Base-by-base conservation (phyloP, 2,113 vertebrate species). In the Neotoma lepida region DNA sequence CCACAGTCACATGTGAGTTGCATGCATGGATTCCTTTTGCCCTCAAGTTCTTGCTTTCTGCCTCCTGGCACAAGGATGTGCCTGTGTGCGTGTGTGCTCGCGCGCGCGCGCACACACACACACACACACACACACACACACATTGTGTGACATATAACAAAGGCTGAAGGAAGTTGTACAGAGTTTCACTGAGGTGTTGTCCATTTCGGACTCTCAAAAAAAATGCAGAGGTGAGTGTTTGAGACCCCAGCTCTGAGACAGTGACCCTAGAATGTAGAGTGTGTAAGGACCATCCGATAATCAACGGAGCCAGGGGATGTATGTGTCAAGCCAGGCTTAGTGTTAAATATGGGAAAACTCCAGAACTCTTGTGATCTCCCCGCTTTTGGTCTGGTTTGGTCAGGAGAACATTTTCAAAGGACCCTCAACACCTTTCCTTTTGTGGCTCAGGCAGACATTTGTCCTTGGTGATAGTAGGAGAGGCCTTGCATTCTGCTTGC, bases 1-100 rank as follows among this genome's bases (percentile, higher is more conserved):
- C 97, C 99, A 98, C 49, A 99, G 98, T 96, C 99, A 99, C 96
- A 97, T 98, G 99, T 99, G 98, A 99, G 99, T 99, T 26, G 41
- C 39, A 0, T 6, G 1, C 1, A 0, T 6, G 18, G 39, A 3
- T 51, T 61, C 14, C 4, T 18, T 0, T 17, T 89, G 70, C 76
- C 41, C 66, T 58, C 61, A 84, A 35, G 73, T 15, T 77, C 26
- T 26, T 95, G 94, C 44, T 90, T 8, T 90, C 95, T 92, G 35
- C 56, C 84, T 14, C 0, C 89, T 66, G 14, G 46, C 24, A 0
- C 95, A 86, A 26, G 2, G 28, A 46, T 28, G 20, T 30, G 90
- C 81, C 87, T 58, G 2, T 14, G 15, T 0, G 4, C 4, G 6
- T 4, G 70, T 4, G 9, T 4, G 70, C 2, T 14, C 5, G 14